These are phyloP conservation scores for Augiades crinisus DNA, from an alignment of 2,888 invertebrate genomes.

Conservation along the genomic window DNA sequence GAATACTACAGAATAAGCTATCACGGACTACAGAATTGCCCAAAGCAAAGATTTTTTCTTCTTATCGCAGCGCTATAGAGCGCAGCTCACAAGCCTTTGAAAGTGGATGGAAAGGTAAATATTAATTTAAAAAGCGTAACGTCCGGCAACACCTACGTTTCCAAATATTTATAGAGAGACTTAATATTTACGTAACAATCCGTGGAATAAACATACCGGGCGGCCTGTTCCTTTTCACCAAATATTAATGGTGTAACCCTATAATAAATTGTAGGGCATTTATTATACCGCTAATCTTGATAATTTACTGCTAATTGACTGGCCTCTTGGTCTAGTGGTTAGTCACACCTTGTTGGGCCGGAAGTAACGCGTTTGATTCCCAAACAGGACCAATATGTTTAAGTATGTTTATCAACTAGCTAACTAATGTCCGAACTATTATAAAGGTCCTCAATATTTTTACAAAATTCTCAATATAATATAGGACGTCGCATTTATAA, in stretches of 20 bases:
- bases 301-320: too few species aligned
- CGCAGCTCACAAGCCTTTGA: slow-evolving; percentile 34
- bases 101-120: slow-evolving; percentile 52
- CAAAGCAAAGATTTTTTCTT: slow-evolving; percentile 7
- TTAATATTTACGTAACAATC: slow-evolving; percentile 63
- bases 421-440: too few species aligned
- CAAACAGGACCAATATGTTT: too few species aligned
- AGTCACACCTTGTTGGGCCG: too few species aligned
- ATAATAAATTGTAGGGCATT: not conserved
- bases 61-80: slow-evolving; percentile 1
- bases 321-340: too few species aligned
- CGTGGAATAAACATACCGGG: slow-evolving; percentile 46
- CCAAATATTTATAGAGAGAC: slow-evolving; percentile 58
- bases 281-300: not conserved
- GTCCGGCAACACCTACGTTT: slow-evolving; percentile 48
- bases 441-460: too few species aligned
- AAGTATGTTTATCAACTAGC: too few species aligned
- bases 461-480: too few species aligned
- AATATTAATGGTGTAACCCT: slow-evolving; percentile 2
- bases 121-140: slow-evolving; percentile 60
- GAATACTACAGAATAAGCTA: not conserved
- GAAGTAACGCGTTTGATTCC: too few species aligned
- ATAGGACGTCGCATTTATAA: too few species aligned
- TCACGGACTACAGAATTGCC: not conserved
- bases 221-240: slow-evolving; percentile 38